Evolutionary conservation across 2,797 vertebrate genomes (phyloP), one percentile per base, ranked within the genome.

Genomic region (Antrozous pallidus): DNA sequence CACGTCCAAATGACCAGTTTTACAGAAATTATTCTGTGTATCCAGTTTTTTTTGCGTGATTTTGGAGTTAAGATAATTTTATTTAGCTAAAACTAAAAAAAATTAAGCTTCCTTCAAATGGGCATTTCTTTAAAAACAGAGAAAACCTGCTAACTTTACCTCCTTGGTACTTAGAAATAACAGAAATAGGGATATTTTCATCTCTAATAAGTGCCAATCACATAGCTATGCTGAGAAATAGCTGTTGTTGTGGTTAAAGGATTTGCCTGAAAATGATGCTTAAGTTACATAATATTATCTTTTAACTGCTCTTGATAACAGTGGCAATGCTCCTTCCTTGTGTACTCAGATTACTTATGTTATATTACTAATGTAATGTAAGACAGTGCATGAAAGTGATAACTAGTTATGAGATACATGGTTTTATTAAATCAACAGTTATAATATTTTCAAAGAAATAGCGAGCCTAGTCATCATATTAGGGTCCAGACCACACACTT

Each of bases 231-330:
- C n/a, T 86, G 33, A 94, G 85, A 95, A 94, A 61, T 49, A 75
- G 11, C 49, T 82, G 12, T 67, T 24, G 61, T 88, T 28, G 16
- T 81, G 89, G 61, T 78, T 86, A 80, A 89, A 65, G 93, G 56
- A 88, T 58, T 82, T 90, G 28, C n/a, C 85, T 82, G 42, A 93
- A 89, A 93, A 81, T 85, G 47, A 75, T 95, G 63, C 67, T 90
- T 83, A 96, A 93, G 54, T 87, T 93, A 49, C 22, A 69, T 49
- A 36, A 83, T 71, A 70, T 81, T 91, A 47, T 91, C 31, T 71
- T 83, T 92, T 84, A 96, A 79, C 33, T 58, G 16, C 16, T 92
- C 24, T 33, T 88, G 22, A 40, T 79, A 80, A 77, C 22, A 83
- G 5, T 79, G 24, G 26, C 67, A 81, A 5, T 36, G 8, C 6